Conservation (phyloP, 2,888 invertebrate species). For the Lissocephala sabroskyi region DNA sequence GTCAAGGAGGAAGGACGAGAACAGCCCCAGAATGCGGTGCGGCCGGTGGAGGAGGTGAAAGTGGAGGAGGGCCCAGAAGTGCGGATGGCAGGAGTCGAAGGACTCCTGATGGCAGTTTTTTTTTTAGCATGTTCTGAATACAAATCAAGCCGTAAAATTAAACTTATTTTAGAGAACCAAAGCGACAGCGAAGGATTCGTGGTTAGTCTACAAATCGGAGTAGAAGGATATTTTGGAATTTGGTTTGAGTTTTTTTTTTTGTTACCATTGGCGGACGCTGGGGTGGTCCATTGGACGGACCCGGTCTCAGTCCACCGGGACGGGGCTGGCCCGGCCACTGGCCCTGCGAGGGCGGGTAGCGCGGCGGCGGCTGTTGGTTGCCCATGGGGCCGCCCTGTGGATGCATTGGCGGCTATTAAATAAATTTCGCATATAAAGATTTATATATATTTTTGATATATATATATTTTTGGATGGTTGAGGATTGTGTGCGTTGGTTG, state of each 20-base stretch:
- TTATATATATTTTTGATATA: conserved; percentile 33
- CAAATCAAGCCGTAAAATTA: conserved; percentile 4
- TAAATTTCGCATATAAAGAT: no score
- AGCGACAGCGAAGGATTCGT: no score
- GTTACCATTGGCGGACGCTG: conserved; percentile 77
- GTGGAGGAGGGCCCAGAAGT: conserved; percentile 16
- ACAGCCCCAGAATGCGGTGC: conserved; percentile 7
- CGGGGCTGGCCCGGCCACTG: conserved; percentile 74
- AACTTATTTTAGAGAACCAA: conserved; percentile 1
- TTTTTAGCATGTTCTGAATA: conserved; percentile 53
- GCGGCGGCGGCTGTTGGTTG: conserved; percentile 74
- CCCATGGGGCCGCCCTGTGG: conserved; percentile 75
- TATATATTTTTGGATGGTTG: no score
- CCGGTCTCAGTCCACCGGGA: conserved; percentile 73
- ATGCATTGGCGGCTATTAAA: conserved; percentile 73
- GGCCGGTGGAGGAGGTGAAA: conserved; percentile 11
- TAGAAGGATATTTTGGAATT: conserved; percentile 11
- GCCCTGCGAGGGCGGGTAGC: conserved; percentile 72
- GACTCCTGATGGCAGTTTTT: conserved; percentile 29
- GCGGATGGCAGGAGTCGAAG: conserved; percentile 3
- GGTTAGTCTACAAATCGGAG: no score
- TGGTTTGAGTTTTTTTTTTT: conserved; percentile 17
- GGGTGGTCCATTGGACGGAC: conserved; percentile 73
- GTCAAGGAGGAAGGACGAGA: no score
- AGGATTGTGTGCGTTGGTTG: conserved; percentile 64